Evolutionary conservation across 2,888 invertebrate species (phyloP), one percentile per base, ranked within the genome.

Genomic region (Epistrophella euchroma): DNA sequence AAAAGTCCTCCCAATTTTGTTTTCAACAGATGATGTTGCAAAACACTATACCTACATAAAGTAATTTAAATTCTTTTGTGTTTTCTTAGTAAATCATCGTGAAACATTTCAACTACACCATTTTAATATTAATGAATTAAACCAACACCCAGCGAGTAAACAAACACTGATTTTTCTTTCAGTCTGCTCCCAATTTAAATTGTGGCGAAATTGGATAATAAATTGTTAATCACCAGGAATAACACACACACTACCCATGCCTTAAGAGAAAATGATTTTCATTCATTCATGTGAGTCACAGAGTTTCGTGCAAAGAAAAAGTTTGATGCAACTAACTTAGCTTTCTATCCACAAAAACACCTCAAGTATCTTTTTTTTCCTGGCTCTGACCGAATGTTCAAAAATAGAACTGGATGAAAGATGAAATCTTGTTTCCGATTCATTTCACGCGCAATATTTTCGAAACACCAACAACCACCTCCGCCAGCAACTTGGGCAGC

Each of bases 171-270:
- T 68, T 37, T 76, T 50, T 68, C 58, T 43, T 52, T 68, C 11
- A 45, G 52, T 13, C 75, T 71, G 58, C 25, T 70, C 66, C 55
- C 37, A 11, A 60, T 75, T 73, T 47, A 55, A 52, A 68, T 50
- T 70, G 70, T 85, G 85, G 85, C 85, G 85, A 85, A 85, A 85
- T 85, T 73, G 52, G 35, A 85, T 76, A 81, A 81, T 76, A 76
- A 85, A 81, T 76, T 72, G 60, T 72, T 73, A 56, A 80, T 85
- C 80, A 76, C 75, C 32, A 76, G 76, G 68, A 81, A 68, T 85
- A 72, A 72, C 84, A 66, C 17, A 55, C 28, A 25, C 28, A 25
- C 37, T 40, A 45, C 22, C 22, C 43, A 13, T 64, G 22, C 15
- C 19, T 40, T 19, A n/a, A 15, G 35, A 17, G 47, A 62, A 40